These are phyloP conservation scores for Drosophila hamatofila DNA, from an alignment of 2,888 invertebrate species.

Conservation along the genomic window DNA sequence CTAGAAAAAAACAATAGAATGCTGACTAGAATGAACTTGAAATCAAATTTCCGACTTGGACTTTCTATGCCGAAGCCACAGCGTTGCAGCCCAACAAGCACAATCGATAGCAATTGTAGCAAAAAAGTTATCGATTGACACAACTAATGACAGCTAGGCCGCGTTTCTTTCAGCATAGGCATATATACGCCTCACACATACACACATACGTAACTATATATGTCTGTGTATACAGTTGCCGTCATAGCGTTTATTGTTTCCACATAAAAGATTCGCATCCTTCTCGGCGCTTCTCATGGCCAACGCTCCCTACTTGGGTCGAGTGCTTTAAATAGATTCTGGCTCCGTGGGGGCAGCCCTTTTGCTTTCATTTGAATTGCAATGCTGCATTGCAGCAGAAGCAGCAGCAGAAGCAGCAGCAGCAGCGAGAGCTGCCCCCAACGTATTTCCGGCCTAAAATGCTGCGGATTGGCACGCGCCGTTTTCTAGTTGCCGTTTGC, in stretches of 20 bases:
- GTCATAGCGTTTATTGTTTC: constrained; percentile 45
- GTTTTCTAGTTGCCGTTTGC: constrained; percentile 24
- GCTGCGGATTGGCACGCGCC: constrained; percentile 61
- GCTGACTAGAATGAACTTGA: neutral
- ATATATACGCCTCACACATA: neutral
- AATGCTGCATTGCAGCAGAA: constrained; percentile 30
- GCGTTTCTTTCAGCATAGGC: neutral
- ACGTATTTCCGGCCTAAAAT: constrained; percentile 51
- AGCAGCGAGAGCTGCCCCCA: constrained; percentile 34
- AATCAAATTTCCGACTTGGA: neutral
- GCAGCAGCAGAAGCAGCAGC: constrained; percentile 24
- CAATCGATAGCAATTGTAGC: neutral
- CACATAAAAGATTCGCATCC: constrained; percentile 25
- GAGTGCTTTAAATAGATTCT: constrained; percentile 51
- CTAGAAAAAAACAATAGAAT: too few species aligned
- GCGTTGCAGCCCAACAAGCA: neutral
- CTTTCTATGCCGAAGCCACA: neutral
- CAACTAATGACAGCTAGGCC: neutral
- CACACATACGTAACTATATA: neutral
- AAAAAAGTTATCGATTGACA: neutral
- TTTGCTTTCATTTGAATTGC: constrained; percentile 50
- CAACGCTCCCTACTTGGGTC: constrained; percentile 5
- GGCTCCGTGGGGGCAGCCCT: constrained; percentile 31
- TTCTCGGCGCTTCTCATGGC: constrained; percentile 38
- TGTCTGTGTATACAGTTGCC: neutral